Conservation (phyloP, 2,113 vertebrate genomes). For the Corydoras sp. region DNA sequence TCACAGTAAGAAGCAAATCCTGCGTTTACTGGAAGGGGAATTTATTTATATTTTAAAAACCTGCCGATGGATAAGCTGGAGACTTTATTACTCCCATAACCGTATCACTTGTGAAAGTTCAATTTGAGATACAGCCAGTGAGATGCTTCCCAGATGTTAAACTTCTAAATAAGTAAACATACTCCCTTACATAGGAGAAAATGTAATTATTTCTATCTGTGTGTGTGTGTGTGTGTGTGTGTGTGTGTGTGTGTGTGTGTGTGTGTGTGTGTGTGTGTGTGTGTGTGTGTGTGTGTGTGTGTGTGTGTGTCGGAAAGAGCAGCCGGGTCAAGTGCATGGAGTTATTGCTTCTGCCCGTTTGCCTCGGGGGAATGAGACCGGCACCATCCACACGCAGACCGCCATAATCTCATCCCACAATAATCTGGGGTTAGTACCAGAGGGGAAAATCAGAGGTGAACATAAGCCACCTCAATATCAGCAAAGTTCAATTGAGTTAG, state of each 20-base stretch:
- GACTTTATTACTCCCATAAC: no score
- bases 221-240: constrained; percentile 38
- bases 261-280: constrained; percentile 43
- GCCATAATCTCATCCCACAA: constrained; percentile 31
- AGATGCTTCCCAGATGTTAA: no score
- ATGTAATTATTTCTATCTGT: constrained; percentile 11
- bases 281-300: constrained; percentile 40
- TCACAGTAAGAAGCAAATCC: no score
- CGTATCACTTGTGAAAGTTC: no score
- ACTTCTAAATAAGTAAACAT: no score
- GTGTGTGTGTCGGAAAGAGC: constrained; percentile 47
- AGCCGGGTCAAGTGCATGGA: constrained; percentile 63
- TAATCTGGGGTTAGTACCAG: constrained; percentile 20
- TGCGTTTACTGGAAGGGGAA: no score
- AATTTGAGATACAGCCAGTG: no score
- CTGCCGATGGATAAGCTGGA: no score
- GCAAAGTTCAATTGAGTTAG: constrained; percentile 21
- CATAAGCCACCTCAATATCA: constrained; percentile 10
- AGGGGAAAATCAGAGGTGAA: constrained; percentile 3
- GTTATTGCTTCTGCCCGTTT: constrained; percentile 64
- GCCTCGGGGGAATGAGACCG: constrained; percentile 24
- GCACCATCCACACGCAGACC: constrained; percentile 14
- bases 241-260: constrained; percentile 40
- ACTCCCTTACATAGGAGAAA: no score
- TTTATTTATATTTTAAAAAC: no score